Percentiles rank a stretch among this genome's conserved stretches.
Evolutionary conservation across 2,797 vertebrate genomes (phyloP).

Genomic region (Aplochiton taeniatus): DNA sequence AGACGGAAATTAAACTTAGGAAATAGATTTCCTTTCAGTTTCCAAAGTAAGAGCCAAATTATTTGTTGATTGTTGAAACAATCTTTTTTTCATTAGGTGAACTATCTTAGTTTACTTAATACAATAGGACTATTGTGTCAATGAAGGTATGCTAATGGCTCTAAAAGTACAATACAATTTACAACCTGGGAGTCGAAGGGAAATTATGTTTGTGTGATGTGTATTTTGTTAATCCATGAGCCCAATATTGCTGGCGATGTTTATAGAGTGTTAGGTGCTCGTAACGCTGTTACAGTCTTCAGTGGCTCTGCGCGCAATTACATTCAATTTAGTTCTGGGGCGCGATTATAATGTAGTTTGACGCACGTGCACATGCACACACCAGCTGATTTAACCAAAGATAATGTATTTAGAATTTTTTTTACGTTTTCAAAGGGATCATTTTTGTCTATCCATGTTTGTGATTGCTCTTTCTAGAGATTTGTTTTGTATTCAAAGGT

Average conservation of each 20-base stretch:
- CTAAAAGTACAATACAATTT: background rate
- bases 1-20: conserved; percentile 39
- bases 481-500: conserved; percentile 78
- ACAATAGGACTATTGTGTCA: no score
- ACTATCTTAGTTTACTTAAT: no score
- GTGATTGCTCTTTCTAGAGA: conserved; percentile 44
- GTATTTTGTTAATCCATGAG: conserved; percentile 7
- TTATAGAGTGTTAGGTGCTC: conserved; percentile 2
- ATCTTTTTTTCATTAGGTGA: no score
- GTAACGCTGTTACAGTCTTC: conserved; percentile 43
- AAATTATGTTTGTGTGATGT: conserved; percentile 13
- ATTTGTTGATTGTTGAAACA: no score
- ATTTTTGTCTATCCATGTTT: conserved; percentile 50
- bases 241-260: background rate
- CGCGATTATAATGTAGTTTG: conserved; percentile 31
- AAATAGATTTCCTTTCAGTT: conserved; percentile 36
- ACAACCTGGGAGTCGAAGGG: conserved; percentile 32
- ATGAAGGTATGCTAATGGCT: no score
- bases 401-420: conserved; percentile 53
- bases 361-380: conserved; percentile 42
- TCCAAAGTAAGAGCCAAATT: no score
- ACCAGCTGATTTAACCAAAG: conserved; percentile 78
- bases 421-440: conserved; percentile 72
- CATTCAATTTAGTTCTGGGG: background rate
- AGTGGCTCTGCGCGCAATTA: conserved; percentile 1